Base-by-base conservation (phyloP, 2,888 invertebrate species). In the Drosophila gaucha region DNA sequence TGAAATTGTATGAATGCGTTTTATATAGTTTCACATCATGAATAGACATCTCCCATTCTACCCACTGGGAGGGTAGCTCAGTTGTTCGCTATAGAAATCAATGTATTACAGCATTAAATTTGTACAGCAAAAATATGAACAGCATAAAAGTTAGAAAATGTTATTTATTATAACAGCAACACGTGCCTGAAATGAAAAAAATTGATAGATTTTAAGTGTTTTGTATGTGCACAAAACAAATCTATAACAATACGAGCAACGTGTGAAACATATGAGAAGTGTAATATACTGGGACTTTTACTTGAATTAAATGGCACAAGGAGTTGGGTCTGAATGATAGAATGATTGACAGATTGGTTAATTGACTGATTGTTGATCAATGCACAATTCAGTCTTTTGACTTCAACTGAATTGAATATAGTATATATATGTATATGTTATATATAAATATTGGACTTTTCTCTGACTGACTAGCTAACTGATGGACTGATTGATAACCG, bases 131-230 rank as follows among this genome's bases (percentile, higher is more conserved):
- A 71, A 69, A 69, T 28, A 43, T 20, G 44, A 30, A 22, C 65
- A 47, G 35, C 31, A 35, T 22, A 22, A 57, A 41, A 36, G 39
- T 33, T 57, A 47, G 41, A 82, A 87, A 89, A 89, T 78, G 74
- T 86, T 89, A 90, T 90, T 90, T 90, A 90, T 90, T 68, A 69
- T 78, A 68, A 70, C 69, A 88, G 83, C 89, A 88, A 86, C 90
- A 91, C 90, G 90, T 91, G 91, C 86, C 89, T 78, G 80, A 88
- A 78, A 72, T 62, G 58, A 73, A 74, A 74, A 72, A 75, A 74
- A 67, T 26, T 0, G 24, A n/a, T 46, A n/a, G 18, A 80, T 77
- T 72, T 43, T 33, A 39, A 50, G 39, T 39, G 12, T 35, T 39
- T 22, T 12, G 16, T 38, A 20, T 44, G 31, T 55, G 30, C 22